Evolutionary conservation across 2,113 vertebrate species (phyloP), one percentile per base, ranked within the genome.

Genomic region (Coturnix japonica): DNA sequence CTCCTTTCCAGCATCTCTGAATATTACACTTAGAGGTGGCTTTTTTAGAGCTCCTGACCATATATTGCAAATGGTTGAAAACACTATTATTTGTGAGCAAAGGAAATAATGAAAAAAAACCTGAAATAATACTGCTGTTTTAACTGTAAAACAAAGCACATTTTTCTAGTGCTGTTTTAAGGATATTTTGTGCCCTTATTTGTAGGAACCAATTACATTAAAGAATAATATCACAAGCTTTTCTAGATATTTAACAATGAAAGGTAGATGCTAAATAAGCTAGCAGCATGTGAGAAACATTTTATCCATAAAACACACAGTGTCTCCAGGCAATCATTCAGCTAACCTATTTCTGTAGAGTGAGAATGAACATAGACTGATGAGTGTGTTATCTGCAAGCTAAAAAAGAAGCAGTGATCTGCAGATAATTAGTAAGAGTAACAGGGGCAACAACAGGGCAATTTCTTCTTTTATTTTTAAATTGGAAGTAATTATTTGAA

Each of bases 11-110:
- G 37, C 22, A 28, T 22, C 57, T 41, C 28, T 37, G 65, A 37
- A 2, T 2, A 23, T 7, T 46, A 60, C 7, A 14, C 41, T 49
- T 61, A 44, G 33, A 63, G 5, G 35, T 1, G 0, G 9, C 26
- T 83, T 70, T 31, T 66, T 86, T 51, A 70, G 15, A 83, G 4
- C 5, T 30, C 13, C 22, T n/a, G 5, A 16, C 17, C 2, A 1
- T 7, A 20, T 13, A 17, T 56, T 65, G 26, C 1, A 3, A 11
- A 54, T 3, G 5, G n/a, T 0, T 44, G 33, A 61, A 64, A 56
- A 41, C 4, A 87, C 13, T 39, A 20, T 13, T 46, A 44, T 30
- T 72, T 65, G n/a, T 30, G 49, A 73, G 20, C 23, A 90, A 20
- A 79, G 5, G 23, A 92, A 88, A 77, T 37, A 13, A 37, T 22